Conservation (phyloP, 2,888 invertebrate species). For the Rhorus exstirpatorius region DNA sequence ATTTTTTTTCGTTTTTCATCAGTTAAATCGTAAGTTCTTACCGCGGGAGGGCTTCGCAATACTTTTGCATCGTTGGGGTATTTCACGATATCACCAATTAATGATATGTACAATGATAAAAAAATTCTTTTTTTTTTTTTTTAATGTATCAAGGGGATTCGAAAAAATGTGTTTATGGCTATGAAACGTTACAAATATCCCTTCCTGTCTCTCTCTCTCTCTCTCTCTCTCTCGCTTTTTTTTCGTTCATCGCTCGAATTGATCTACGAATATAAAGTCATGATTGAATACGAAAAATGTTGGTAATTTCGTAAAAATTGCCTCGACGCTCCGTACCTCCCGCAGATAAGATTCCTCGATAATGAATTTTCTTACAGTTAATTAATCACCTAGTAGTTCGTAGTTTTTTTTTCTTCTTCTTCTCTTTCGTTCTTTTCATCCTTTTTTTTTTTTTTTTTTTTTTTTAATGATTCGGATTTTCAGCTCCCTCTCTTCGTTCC, state of each 20-base stretch:
- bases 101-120: conserved; percentile 70
- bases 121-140: conserved; percentile 40
- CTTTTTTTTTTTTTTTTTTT: conserved; percentile 5
- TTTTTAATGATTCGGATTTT: conserved; percentile 49
- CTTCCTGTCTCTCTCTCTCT: conserved; percentile 6
- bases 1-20: conserved; percentile 13
- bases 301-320: conserved; percentile 5
- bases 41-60: conserved; percentile 68
- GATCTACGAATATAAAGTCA: conserved; percentile 23
- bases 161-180: conserved; percentile 39
- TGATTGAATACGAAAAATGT: conserved; percentile 33
- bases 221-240: no score
- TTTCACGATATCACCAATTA: conserved; percentile 36
- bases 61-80: conserved; percentile 42
- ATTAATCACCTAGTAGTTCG: conserved; percentile 75
- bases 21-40: conserved; percentile 62
- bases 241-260: not conserved
- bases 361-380: conserved; percentile 73
- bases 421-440: conserved; percentile 32
- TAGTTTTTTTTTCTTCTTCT: conserved; percentile 71
- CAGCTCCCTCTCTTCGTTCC: not conserved
- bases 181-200: conserved; percentile 23
- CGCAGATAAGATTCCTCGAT: conserved; percentile 66
- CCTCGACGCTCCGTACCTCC: conserved; percentile 63
- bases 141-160: conserved; percentile 33